phyloP scores from a whole-genome alignment of 2,888 invertebrate species.

The Limenitis camilla region DNA sequence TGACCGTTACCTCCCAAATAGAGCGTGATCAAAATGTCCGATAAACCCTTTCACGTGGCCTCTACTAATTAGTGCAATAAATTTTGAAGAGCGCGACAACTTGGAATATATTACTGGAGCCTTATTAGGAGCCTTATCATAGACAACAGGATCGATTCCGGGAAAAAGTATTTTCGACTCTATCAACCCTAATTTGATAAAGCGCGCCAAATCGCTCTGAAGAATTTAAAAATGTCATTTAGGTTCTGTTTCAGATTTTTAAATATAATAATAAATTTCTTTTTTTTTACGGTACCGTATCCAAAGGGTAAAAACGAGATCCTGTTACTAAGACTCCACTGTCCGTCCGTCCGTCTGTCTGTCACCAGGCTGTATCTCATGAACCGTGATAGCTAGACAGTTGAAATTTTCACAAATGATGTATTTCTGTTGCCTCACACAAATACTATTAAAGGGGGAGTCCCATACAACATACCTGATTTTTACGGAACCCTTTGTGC shows the following conservation, averaged over 20 bases:
- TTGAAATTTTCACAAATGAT: no score
- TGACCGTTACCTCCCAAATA: conserved; percentile 71
- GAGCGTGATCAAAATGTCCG: conserved; percentile 55
- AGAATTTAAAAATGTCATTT: conserved; percentile 47
- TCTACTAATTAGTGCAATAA: conserved; percentile 73
- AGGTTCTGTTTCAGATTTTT: conserved; percentile 60
- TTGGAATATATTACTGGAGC: conserved; percentile 41
- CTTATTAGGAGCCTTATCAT: conserved; percentile 44
- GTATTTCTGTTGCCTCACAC: no score
- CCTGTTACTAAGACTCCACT: no score
- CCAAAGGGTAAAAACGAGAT: conserved; percentile 19
- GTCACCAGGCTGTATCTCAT: no score
- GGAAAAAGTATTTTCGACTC: conserved; percentile 45
- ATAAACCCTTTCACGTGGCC: conserved; percentile 66
- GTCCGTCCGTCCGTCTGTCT: no score
- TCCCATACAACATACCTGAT: no score
- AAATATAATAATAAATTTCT: no score
- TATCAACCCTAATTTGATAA: conserved; percentile 46
- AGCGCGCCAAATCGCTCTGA: conserved; percentile 41
- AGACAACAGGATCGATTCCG: conserved; percentile 27
- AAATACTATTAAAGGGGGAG: no score
- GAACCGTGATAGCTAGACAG: no score
- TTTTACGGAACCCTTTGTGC: no score
- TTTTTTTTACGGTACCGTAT: no score
- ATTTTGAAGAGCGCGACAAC: conserved; percentile 59